These are phyloP conservation scores for Colletes latitarsis DNA, from an alignment of 1,140 invertebrate genomes.

Conservation along the genomic window DNA sequence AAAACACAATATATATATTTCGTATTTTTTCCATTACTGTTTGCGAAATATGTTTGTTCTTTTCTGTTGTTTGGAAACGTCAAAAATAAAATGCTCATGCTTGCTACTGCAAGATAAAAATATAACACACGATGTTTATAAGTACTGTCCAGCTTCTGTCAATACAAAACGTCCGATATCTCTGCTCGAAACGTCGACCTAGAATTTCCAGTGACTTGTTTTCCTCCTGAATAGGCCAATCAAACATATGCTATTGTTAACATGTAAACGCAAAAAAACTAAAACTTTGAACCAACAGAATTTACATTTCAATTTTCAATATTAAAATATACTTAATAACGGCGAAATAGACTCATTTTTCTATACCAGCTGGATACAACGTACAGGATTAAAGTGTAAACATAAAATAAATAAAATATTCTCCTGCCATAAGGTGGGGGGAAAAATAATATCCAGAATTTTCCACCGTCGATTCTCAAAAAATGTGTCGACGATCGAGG, in stretches of 20 bases:
- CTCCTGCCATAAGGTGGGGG: no score
- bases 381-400: no score
- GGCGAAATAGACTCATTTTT: no score
- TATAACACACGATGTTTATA: neutral
- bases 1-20: neutral
- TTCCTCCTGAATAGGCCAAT: neutral
- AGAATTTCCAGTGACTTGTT: neutral
- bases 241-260: neutral
- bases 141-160: neutral
- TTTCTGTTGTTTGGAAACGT: neutral
- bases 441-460: no score
- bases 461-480: no score
- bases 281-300: neutral
- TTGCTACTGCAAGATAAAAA: neutral
- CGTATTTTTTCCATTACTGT: conserved; percentile 4
- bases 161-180: neutral
- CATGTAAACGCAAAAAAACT: neutral
- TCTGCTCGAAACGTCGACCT: neutral
- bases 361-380: no score
- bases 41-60: neutral
- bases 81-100: conserved; percentile 4
- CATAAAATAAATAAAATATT: no score
- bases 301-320: neutral
- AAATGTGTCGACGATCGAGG: no score
- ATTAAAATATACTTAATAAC: no score